These are phyloP conservation scores for Heteractis magnifica DNA, from an alignment of 92 coral and sea anemone species.

Conservation along the genomic window DNA sequence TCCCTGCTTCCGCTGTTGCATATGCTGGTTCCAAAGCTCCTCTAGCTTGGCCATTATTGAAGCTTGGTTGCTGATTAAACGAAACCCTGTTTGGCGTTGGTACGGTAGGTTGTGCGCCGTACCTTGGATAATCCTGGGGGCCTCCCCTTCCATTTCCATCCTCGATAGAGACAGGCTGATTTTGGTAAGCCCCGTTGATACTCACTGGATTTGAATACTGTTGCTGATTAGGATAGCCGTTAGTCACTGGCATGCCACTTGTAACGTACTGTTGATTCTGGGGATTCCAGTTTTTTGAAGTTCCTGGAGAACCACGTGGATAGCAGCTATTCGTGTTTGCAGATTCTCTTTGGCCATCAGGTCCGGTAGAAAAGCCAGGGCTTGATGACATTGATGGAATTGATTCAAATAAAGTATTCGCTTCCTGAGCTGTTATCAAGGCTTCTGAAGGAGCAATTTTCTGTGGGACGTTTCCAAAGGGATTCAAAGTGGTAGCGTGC, in stretches of 20 bases:
- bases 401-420: constrained; percentile 12
- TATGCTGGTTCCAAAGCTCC: neutral
- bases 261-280: neutral
- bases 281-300: neutral
- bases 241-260: neutral
- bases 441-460: constrained; percentile 32
- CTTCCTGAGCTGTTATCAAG: constrained; percentile 20
- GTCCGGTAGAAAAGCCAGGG: constrained; percentile 9
- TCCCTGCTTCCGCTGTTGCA: constrained; percentile 1
- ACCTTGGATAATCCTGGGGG: neutral
- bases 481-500: neutral
- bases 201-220: neutral
- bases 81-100: neutral
- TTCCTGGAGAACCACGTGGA: constrained; percentile 9
- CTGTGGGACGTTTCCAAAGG: neutral
- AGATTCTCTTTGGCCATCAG: constrained; percentile 8
- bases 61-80: neutral
- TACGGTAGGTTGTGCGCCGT: no score
- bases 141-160: neutral
- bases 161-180: neutral
- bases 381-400: constrained; percentile 22
- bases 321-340: neutral
- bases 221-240: neutral
- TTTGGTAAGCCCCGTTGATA: neutral
- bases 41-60: neutral